phyloP scores from a whole-genome alignment of 23 tunicate species.

The Pegea sp. region DNA sequence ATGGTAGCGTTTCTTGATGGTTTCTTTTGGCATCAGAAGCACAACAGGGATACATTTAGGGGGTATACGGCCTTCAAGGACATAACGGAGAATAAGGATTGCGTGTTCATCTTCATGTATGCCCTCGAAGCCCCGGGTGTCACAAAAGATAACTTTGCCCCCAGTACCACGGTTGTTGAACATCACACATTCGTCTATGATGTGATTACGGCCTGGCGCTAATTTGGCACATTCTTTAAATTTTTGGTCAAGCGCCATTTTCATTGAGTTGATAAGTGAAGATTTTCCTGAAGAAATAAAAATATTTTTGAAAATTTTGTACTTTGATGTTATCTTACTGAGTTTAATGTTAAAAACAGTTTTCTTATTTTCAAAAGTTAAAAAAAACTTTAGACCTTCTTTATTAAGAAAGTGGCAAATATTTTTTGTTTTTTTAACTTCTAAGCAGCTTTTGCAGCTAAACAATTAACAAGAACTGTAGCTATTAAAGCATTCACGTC shows the following conservation, averaged over 20 bases:
- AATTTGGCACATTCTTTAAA: conserved; percentile 88
- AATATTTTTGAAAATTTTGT: too few relatives aligned
- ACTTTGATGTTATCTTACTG: too few relatives aligned
- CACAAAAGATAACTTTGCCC: conserved; percentile 89
- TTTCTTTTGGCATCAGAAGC: conserved; percentile 79
- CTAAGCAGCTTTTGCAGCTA: too few relatives aligned
- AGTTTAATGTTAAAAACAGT: too few relatives aligned
- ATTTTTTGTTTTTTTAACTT: too few relatives aligned
- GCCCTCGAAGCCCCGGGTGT: conserved; percentile 94
- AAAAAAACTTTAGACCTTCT: too few relatives aligned
- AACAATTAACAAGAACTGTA: too few relatives aligned
- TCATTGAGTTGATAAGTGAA: conserved; percentile 86
- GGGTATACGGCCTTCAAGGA: conserved; percentile 91
- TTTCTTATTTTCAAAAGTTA: too few relatives aligned
- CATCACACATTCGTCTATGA: conserved; percentile 78
- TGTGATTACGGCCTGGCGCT: conserved; percentile 88
- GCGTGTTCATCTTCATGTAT: conserved; percentile 85
- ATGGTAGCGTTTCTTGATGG: conserved; percentile 85
- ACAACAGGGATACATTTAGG: conserved; percentile 91
- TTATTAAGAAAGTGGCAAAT: too few relatives aligned
- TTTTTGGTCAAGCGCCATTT: conserved; percentile 86
- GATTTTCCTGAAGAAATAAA: conserved; percentile 69
- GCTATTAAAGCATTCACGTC: too few relatives aligned
- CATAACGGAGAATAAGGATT: conserved; percentile 69
- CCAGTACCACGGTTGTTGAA: conserved; percentile 43